A percentile compares a stretch with the other conserved stretches of the same genome.
Conservation (phyloP, 2,888 invertebrate genomes). For the Trissonchulus latispiculum region DNA sequence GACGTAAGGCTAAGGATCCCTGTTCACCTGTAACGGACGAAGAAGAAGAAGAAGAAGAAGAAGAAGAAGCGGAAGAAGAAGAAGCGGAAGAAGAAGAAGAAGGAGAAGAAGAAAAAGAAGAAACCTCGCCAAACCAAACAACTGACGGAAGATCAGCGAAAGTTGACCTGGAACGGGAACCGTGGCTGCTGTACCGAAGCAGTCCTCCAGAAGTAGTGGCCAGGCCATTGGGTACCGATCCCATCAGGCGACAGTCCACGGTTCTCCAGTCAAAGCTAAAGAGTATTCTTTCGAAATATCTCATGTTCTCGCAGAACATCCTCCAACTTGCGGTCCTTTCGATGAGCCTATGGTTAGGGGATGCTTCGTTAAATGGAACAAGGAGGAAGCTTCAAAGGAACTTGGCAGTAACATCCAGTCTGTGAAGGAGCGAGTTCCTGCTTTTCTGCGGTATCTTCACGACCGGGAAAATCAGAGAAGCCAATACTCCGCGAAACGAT, state of each 20-base stretch:
- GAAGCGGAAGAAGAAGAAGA: too few relatives aligned
- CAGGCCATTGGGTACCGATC: too few relatives aligned
- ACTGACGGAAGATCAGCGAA: too few relatives aligned
- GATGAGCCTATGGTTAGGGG: not conserved
- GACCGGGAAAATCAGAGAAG: not conserved
- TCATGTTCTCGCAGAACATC: not conserved
- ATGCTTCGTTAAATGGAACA: not conserved
- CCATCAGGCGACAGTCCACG: not conserved
- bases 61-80: too few relatives aligned
- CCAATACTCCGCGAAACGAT: not conserved
- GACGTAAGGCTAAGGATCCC: too few relatives aligned
- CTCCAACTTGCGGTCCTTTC: slow-evolving; percentile 2
- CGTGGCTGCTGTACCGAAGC: too few relatives aligned
- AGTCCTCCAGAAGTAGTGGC: too few relatives aligned
- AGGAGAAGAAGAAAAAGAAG: too few relatives aligned
- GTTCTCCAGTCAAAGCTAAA: not conserved
- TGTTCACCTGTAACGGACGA: too few relatives aligned
- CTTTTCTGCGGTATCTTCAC: not conserved
- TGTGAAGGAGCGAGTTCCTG: not conserved
- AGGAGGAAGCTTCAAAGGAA: not conserved
- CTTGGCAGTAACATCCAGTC: not conserved
- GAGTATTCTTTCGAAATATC: not conserved
- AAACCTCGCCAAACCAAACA: too few relatives aligned
- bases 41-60: too few relatives aligned
- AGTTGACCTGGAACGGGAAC: too few relatives aligned